Conservation (phyloP, 2,888 invertebrate genomes). For the Nephrotoma appendiculata region DNA sequence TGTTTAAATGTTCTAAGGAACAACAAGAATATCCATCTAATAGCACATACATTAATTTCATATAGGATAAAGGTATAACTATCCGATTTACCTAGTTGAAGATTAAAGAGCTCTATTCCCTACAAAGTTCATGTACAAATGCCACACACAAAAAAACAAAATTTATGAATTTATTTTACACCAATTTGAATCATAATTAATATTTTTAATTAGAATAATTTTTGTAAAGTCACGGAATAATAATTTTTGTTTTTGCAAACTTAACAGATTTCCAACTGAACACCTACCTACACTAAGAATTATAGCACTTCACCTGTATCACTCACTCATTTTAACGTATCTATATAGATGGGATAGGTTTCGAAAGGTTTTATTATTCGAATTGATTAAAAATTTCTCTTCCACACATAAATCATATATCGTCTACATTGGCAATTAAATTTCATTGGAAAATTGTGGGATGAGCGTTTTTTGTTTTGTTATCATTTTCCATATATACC, state of each 20-base stretch:
- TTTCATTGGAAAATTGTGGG: neutral
- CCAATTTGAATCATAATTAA: neutral
- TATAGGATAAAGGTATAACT: no score
- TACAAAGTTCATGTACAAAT: no score
- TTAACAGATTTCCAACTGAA: neutral
- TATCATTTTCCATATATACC: neutral
- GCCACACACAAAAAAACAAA: no score
- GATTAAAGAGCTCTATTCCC: no score
- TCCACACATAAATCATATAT: neutral
- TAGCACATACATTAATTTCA: no score
- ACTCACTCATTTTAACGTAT: neutral
- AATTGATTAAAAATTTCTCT: neutral
- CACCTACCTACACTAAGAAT: neutral
- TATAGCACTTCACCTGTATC: neutral
- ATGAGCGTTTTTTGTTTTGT: neutral
- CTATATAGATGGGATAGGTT: neutral
- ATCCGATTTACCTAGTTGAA: no score
- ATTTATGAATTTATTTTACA: no score
- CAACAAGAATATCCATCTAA: no score
- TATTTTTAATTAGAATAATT: neutral
- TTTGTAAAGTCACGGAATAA: neutral
- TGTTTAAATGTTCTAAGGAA: no score
- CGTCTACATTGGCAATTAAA: neutral
- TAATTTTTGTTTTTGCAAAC: neutral
- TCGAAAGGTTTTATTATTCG: neutral